Conservation (phyloP, 2,113 vertebrate genomes). For the Nibea albiflora region DNA sequence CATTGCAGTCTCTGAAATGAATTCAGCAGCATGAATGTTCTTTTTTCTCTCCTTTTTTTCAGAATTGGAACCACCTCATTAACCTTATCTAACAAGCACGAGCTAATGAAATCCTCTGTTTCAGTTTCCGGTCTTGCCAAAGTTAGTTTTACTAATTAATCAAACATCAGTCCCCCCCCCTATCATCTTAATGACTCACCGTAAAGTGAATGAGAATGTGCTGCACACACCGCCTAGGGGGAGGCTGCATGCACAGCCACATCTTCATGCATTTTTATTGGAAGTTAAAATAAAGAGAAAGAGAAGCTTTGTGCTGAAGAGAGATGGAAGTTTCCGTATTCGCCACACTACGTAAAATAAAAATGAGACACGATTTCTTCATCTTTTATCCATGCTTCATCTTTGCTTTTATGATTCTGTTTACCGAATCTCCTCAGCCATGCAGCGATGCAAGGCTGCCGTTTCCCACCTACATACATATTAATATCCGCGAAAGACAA, state of each 20-base stretch:
- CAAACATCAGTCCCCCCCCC: constrained; percentile 61
- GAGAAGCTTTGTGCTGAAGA: constrained; percentile 23
- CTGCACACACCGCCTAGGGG: constrained; percentile 32
- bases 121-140: constrained; percentile 62
- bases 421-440: constrained; percentile 16
- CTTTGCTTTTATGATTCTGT: constrained; percentile 25
- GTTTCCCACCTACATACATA: constrained; percentile 68
- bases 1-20: constrained; percentile 47
- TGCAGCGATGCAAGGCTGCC: constrained; percentile 37
- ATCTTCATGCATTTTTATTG: constrained; percentile 65
- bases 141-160: constrained; percentile 81
- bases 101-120: constrained; percentile 76
- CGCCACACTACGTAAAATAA: constrained; percentile 40
- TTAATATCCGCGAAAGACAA: constrained; percentile 55
- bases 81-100: constrained; percentile 75
- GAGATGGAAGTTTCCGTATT: constrained; percentile 46
- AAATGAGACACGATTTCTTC: constrained; percentile 50
- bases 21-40: constrained; percentile 53
- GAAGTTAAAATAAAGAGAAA: constrained; percentile 42
- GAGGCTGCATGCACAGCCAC: constrained; percentile 22
- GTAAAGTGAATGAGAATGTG: constrained; percentile 61
- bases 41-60: constrained; percentile 5
- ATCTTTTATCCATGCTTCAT: constrained; percentile 22
- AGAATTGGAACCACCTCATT: constrained; percentile 71
- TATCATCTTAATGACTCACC: constrained; percentile 65